Evolutionary conservation across 2,888 invertebrate genomes (phyloP).

Genomic region (Homarus gammarus): DNA sequence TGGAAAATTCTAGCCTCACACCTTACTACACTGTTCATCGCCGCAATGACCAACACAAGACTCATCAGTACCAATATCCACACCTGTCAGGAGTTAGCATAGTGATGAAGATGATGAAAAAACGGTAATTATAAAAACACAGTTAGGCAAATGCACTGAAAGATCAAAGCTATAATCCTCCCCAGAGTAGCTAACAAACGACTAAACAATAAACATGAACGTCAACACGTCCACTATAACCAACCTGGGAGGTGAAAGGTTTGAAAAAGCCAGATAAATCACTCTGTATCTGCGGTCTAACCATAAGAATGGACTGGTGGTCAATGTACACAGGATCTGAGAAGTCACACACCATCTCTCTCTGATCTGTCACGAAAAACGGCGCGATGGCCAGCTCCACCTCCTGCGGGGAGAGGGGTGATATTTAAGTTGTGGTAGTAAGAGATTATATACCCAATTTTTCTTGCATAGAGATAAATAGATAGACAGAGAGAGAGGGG

Average conservation of each 20-base stretch:
- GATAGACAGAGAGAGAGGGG: no score
- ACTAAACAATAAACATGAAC: no score
- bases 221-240: no score
- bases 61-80: neutral
- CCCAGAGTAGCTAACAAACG: no score
- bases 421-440: no score
- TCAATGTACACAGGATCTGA: constrained; percentile 51
- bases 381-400: constrained; percentile 72
- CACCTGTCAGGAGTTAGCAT: neutral
- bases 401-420: constrained; percentile 52
- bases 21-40: neutral
- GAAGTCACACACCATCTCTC: constrained; percentile 67
- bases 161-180: neutral
- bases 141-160: neutral
- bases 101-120: neutral
- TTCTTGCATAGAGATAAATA: no score
- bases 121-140: neutral
- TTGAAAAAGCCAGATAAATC: constrained; percentile 62
- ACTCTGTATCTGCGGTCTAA: constrained; percentile 50
- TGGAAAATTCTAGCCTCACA: neutral
- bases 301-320: constrained; percentile 62
- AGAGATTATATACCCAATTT: no score
- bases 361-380: constrained; percentile 51
- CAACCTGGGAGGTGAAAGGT: constrained; percentile 34
- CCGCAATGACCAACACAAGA: neutral